A percentile compares a stretch with the other conserved stretches of the same genome.
These are phyloP conservation scores for Argyresthia albistria DNA, from an alignment of 2,888 invertebrate genomes.

Conservation along the genomic window DNA sequence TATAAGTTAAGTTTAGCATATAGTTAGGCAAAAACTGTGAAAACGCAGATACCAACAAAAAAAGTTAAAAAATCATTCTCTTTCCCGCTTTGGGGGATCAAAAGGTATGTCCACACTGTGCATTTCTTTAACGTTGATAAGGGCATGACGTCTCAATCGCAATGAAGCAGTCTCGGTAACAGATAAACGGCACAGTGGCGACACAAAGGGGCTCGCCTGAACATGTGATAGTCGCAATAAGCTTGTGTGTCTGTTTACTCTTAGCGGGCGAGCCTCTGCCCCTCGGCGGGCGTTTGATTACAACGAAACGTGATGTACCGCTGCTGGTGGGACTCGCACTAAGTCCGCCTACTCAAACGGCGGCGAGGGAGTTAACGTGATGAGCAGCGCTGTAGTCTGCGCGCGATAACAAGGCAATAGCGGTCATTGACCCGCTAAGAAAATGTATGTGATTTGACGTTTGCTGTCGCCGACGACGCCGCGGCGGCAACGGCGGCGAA, in stretches of 20 bases:
- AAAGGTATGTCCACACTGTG: conserved; percentile 15
- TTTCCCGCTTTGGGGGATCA: conserved; percentile 56
- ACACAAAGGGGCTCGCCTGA: conserved; percentile 24
- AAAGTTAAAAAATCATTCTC: background rate
- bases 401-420: no score
- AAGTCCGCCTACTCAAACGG: background rate
- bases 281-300: conserved; percentile 41
- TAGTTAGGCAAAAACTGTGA: conserved; percentile 67
- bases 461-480: no score
- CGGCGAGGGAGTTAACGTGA: no score
- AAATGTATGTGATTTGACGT: no score
- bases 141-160: no score
- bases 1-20: conserved; percentile 59
- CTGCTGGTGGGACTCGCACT: conserved; percentile 25
- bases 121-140: background rate
- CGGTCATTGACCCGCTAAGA: no score
- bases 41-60: conserved; percentile 31
- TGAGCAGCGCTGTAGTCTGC: no score
- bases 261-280: conserved; percentile 10
- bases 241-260: conserved; percentile 15
- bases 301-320: conserved; percentile 45
- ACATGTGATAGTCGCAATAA: conserved; percentile 59
- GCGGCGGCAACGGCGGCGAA: no score
- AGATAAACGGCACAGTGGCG: no score
- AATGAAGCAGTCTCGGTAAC: no score